Conservation (phyloP, 2,888 invertebrate genomes). For the Orthonevra nobilis region DNA sequence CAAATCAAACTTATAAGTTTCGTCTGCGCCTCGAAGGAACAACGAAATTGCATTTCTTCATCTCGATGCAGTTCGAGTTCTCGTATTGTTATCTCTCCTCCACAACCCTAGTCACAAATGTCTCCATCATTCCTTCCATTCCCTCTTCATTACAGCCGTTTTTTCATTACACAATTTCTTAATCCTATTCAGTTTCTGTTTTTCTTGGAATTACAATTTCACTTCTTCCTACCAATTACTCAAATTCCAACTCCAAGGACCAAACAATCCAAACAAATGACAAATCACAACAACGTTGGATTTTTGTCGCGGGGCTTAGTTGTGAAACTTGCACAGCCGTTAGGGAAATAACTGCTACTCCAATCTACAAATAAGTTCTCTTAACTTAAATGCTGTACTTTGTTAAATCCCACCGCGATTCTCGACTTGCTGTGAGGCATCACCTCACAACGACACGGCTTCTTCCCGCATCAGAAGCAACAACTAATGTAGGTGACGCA, state of each 20-base stretch:
- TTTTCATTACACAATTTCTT: constrained; percentile 61
- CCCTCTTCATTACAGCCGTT: constrained; percentile 1
- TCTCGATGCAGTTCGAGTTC: neutral
- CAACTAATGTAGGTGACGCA: constrained; percentile 22
- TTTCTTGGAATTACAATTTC: constrained; percentile 47
- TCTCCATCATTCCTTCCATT: neutral
- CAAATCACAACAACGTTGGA: constrained; percentile 28
- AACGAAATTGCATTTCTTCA: constrained; percentile 23
- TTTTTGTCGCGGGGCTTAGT: neutral
- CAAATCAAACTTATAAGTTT: constrained; percentile 14
- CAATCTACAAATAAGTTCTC: constrained; percentile 12
- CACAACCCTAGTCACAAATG: constrained; percentile 23
- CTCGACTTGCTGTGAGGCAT: constrained; percentile 8
- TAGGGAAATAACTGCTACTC: constrained; percentile 5
- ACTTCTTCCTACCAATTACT: constrained; percentile 47
- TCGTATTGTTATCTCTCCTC: constrained; percentile 19
- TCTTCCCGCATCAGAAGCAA: neutral
- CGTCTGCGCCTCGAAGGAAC: neutral
- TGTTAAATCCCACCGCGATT: constrained; percentile 16
- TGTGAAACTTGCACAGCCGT: constrained; percentile 1
- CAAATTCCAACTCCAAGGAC: neutral
- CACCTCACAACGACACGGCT: constrained; percentile 42
- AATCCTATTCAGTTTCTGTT: constrained; percentile 50
- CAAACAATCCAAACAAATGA: constrained; percentile 15
- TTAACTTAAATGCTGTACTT: constrained; percentile 50